Evolutionary conservation across 2,888 invertebrate species (phyloP).

Genomic region (Drosophila stalkeri): DNA sequence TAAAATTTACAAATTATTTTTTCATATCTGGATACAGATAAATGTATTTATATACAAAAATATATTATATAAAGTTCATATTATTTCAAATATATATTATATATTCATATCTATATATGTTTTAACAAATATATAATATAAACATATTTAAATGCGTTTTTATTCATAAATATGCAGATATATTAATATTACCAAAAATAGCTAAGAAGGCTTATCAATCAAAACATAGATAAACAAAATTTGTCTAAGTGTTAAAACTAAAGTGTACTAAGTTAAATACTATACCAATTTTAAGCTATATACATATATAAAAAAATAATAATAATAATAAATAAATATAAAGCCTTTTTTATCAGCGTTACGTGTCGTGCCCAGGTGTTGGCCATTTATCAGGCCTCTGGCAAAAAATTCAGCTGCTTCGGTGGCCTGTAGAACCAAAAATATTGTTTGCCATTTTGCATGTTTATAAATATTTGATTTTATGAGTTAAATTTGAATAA

Average conservation of each 20-base stretch:
- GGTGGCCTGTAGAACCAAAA: not conserved
- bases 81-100: not conserved
- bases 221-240: not conserved
- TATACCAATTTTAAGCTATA: not conserved
- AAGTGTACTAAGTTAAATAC: not conserved
- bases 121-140: not conserved
- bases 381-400: conserved; percentile 54
- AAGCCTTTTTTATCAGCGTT: conserved; percentile 53
- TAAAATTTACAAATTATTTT: not conserved
- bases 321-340: conserved; percentile 44
- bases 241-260: not conserved
- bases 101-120: not conserved
- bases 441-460: conserved; percentile 26
- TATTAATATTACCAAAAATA: not conserved
- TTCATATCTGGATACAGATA: not conserved
- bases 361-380: conserved; percentile 55
- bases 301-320: not conserved
- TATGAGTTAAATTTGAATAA: too few species aligned
- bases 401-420: not conserved
- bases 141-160: not conserved
- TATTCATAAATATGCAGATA: not conserved
- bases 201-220: not conserved
- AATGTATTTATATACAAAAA: not conserved
- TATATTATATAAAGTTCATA: not conserved
- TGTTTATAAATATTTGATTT: conserved; percentile 2